Conservation (phyloP, 2,888 invertebrate genomes). For the Drosophila mercatorum region DNA sequence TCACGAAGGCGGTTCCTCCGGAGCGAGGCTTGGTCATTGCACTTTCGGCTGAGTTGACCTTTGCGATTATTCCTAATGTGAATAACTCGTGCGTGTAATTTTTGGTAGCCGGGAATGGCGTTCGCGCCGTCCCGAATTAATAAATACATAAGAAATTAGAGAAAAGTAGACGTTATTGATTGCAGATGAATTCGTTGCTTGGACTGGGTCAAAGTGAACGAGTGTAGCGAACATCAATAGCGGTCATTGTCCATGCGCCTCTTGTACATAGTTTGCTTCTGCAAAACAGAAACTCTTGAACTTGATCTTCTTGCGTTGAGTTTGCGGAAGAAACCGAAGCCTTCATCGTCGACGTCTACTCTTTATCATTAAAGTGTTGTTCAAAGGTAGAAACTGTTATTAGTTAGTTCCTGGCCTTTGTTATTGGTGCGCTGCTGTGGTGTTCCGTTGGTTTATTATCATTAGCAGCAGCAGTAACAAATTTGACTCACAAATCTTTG, state of each 20-base stretch:
- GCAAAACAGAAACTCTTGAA: slow-evolving; percentile 48
- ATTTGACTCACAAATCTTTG: slow-evolving; percentile 61
- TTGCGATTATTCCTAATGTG: slow-evolving; percentile 78
- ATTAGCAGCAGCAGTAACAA: slow-evolving; percentile 54
- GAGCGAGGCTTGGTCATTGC: slow-evolving; percentile 74
- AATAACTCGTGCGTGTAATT: slow-evolving; percentile 77
- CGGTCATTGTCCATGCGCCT: slow-evolving; percentile 26
- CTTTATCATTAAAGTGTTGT: slow-evolving; percentile 18
- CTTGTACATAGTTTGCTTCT: slow-evolving; percentile 38
- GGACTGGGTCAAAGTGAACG: slow-evolving; percentile 59
- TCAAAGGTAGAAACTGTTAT: slow-evolving; percentile 30
- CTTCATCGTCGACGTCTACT: slow-evolving; percentile 14
- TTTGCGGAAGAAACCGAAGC: slow-evolving; percentile 54
- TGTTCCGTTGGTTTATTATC: slow-evolving; percentile 68
- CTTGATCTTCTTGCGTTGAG: slow-evolving; percentile 54
- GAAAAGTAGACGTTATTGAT: background rate
- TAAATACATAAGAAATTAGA: slow-evolving; percentile 21
- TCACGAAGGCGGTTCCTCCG: slow-evolving; percentile 76
- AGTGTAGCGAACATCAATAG: background rate
- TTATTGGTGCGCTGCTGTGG: slow-evolving; percentile 34
- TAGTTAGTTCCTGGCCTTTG: slow-evolving; percentile 34
- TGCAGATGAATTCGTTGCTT: slow-evolving; percentile 15
- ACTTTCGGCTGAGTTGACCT: slow-evolving; percentile 74
- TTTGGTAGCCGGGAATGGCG: slow-evolving; percentile 77
- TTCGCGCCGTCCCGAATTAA: slow-evolving; percentile 70